Evolutionary conservation across 2,888 invertebrate genomes (phyloP).

Genomic region (Apotomis betuletana): DNA sequence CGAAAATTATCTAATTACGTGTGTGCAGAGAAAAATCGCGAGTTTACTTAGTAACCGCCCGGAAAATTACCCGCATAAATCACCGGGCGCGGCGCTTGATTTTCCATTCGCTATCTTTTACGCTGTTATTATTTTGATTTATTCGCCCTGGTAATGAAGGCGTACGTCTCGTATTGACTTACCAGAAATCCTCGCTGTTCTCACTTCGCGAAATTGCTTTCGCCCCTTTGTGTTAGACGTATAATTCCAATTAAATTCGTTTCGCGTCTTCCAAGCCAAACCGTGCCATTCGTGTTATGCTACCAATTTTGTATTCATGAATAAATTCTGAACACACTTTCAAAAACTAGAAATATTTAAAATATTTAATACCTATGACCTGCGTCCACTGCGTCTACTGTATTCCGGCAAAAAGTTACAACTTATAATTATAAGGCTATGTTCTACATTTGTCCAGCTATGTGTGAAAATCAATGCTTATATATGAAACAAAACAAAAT

Average conservation of each 20-base stretch:
- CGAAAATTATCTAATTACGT: constrained; percentile 82
- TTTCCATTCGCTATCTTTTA: constrained; percentile 82
- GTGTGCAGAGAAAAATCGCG: constrained; percentile 80
- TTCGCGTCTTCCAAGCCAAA: neutral
- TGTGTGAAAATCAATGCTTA: too few relatives aligned
- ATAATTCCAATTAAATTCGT: constrained; percentile 28
- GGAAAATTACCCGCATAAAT: constrained; percentile 82
- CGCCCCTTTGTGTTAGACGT: constrained; percentile 38
- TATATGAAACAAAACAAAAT: too few relatives aligned
- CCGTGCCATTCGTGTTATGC: neutral
- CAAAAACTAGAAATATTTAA: neutral
- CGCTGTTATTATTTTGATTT: constrained; percentile 82
- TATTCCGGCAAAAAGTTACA: too few relatives aligned
- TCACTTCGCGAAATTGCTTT: constrained; percentile 64
- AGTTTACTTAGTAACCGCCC: constrained; percentile 80
- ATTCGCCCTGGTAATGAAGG: constrained; percentile 79
- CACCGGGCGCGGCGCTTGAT: constrained; percentile 72
- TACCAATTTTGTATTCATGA: too few relatives aligned
- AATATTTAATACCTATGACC: too few relatives aligned
- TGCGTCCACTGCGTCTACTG: too few relatives aligned
- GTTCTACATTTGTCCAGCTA: too few relatives aligned
- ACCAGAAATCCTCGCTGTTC: constrained; percentile 66
- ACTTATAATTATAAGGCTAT: too few relatives aligned
- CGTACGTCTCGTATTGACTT: constrained; percentile 77
- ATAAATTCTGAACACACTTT: constrained; percentile 1